A percentile compares a stretch with the other conserved stretches of the same genome.
These are phyloP conservation scores for Trematomus loennbergii DNA, from an alignment of 2,113 vertebrate species.

Conservation along the genomic window DNA sequence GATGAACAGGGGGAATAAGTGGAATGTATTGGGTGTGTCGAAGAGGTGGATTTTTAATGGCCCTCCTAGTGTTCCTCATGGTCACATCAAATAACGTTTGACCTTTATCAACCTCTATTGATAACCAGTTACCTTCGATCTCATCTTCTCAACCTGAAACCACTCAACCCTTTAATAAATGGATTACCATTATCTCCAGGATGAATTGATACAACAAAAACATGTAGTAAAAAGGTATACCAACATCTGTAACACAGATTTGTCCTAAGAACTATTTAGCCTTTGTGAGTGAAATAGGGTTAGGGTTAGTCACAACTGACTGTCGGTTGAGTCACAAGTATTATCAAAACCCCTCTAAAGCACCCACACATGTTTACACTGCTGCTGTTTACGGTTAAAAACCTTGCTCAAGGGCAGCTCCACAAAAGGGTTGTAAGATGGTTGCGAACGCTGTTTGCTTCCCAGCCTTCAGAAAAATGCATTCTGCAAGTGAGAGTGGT, in stretches of 20 bases:
- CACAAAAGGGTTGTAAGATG: constrained; percentile 22
- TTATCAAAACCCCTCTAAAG: background rate
- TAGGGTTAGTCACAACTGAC: too few species aligned
- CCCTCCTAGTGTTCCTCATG: constrained; percentile 22
- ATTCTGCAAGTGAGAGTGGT: constrained; percentile 25
- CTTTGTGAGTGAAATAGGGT: background rate
- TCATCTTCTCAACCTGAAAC: constrained; percentile 1
- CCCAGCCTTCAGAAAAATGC: constrained; percentile 20
- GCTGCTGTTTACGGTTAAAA: constrained; percentile 10
- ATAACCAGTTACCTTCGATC: background rate
- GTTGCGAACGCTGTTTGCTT: constrained; percentile 24
- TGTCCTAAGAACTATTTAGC: background rate
- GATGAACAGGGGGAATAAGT: constrained; percentile 16
- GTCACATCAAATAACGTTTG: constrained; percentile 18
- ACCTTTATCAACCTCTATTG: constrained; percentile 46
- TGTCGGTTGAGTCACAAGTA: background rate
- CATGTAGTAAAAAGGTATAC: background rate
- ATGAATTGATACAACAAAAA: constrained; percentile 2
- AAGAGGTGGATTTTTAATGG: background rate
- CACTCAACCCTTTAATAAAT: background rate
- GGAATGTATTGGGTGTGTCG: constrained; percentile 17
- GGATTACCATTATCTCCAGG: background rate
- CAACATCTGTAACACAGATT: background rate
- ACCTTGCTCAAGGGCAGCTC: constrained; percentile 53
- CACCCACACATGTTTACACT: constrained; percentile 9